These are phyloP conservation scores for Cataglyphis albicans DNA, from an alignment of 2,888 invertebrate species.

Conservation along the genomic window DNA sequence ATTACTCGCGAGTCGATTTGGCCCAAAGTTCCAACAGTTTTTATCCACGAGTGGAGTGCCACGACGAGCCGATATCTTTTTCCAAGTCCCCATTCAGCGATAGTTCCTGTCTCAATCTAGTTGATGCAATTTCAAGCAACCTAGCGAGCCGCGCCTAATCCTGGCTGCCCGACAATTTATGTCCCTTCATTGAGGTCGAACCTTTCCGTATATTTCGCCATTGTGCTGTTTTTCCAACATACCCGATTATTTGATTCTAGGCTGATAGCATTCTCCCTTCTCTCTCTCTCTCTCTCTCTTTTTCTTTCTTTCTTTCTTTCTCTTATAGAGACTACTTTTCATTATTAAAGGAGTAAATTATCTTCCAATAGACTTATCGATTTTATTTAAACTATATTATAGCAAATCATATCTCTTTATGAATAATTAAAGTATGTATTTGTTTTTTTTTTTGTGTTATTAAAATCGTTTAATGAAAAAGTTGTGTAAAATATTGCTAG, in stretches of 20 bases:
- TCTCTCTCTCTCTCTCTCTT: background rate
- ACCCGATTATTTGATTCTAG: conserved; percentile 33
- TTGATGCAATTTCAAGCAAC: conserved; percentile 50
- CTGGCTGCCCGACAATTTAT: conserved; percentile 43
- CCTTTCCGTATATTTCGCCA: conserved; percentile 33
- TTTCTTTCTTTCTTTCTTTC: no score
- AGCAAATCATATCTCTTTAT: background rate
- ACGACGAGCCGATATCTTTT: conserved; percentile 32
- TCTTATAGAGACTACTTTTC: background rate
- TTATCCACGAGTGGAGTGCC: conserved; percentile 37
- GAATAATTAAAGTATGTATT: conserved; percentile 5
- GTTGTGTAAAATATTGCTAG: background rate
- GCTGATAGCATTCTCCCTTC: background rate
- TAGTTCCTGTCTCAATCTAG: conserved; percentile 54
- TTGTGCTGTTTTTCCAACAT: conserved; percentile 42
- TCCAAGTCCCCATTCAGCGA: conserved; percentile 32
- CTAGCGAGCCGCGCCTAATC: conserved; percentile 50
- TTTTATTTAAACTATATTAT: background rate
- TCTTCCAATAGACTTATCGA: background rate
- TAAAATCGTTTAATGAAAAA: background rate
- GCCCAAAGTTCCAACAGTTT: conserved; percentile 58
- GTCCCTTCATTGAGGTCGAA: conserved; percentile 32
- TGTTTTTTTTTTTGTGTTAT: background rate
- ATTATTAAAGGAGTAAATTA: background rate
- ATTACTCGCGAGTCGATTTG: conserved; percentile 74